Percentiles rank a stretch among this genome's conserved stretches.
Evolutionary conservation across 2,888 invertebrate species (phyloP).

Genomic region (Cyrtodaria siliqua): DNA sequence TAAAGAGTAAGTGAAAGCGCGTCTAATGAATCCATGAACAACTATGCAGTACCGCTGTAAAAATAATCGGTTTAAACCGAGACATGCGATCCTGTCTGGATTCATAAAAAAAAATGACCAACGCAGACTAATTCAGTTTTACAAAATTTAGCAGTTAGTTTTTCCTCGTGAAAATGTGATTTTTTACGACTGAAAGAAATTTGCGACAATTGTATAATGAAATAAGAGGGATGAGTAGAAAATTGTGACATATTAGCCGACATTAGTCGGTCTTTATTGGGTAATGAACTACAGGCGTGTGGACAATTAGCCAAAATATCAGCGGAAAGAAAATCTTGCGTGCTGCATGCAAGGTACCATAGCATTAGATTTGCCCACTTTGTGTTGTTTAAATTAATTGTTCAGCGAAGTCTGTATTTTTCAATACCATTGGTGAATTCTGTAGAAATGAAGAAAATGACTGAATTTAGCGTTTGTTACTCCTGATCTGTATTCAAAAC

Average conservation of each 20-base stretch:
- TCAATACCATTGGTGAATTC: too few species aligned
- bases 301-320: conserved; percentile 20
- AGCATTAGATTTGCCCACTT: conserved; percentile 2
- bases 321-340: conserved; percentile 3
- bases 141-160: conserved; percentile 28
- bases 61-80: too few species aligned
- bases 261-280: conserved; percentile 38
- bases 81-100: too few species aligned
- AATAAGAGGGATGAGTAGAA: conserved; percentile 5
- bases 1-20: too few species aligned
- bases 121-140: conserved; percentile 1
- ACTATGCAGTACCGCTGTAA: too few species aligned
- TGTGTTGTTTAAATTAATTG: neutral
- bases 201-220: conserved; percentile 13
- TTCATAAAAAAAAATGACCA: too few species aligned
- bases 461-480: too few species aligned
- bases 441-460: too few species aligned
- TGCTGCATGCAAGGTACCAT: conserved; percentile 24
- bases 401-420: too few species aligned
- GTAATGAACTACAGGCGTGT: neutral
- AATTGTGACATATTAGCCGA: conserved; percentile 37
- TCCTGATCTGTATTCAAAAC: too few species aligned
- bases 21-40: too few species aligned
- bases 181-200: conserved; percentile 17
- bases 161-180: conserved; percentile 23